These are phyloP conservation scores for Proterorhinus semilunaris DNA, from an alignment of 2,113 vertebrate species.

Conservation along the genomic window DNA sequence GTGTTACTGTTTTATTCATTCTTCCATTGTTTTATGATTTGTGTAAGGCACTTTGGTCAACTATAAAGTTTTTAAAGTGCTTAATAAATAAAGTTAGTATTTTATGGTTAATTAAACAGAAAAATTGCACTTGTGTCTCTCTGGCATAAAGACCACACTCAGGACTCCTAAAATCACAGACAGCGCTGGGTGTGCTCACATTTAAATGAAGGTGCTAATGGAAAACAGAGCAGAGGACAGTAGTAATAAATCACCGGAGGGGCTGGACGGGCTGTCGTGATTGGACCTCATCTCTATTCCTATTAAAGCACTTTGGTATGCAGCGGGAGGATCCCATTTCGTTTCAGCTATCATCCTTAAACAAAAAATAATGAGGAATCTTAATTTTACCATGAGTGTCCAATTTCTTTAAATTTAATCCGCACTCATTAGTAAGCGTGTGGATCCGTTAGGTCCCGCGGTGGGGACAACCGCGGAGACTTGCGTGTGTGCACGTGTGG, in stretches of 20 bases:
- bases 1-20: no score
- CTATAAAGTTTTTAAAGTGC: no score
- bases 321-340: slow-evolving; percentile 21
- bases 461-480: slow-evolving; percentile 56
- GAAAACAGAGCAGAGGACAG: slow-evolving; percentile 4
- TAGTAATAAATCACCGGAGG: slow-evolving; percentile 3
- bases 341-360: slow-evolving; percentile 23
- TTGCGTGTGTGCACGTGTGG: slow-evolving; percentile 41
- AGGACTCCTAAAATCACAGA: background rate
- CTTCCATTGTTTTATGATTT: no score
- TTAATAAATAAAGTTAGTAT: no score
- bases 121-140: background rate
- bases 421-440: slow-evolving; percentile 59
- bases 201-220: slow-evolving; percentile 8
- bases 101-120: background rate
- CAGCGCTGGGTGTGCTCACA: background rate
- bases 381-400: slow-evolving; percentile 11
- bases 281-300: slow-evolving; percentile 3
- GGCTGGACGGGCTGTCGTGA: background rate
- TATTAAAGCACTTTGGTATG: slow-evolving; percentile 7
- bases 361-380: slow-evolving; percentile 10
- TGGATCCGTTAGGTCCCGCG: slow-evolving; percentile 43
- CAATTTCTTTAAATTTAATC: slow-evolving; percentile 59
- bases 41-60: no score
- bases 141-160: background rate